phyloP scores from a whole-genome alignment of 1,140 invertebrate species.

The Coptotermes formosanus region DNA sequence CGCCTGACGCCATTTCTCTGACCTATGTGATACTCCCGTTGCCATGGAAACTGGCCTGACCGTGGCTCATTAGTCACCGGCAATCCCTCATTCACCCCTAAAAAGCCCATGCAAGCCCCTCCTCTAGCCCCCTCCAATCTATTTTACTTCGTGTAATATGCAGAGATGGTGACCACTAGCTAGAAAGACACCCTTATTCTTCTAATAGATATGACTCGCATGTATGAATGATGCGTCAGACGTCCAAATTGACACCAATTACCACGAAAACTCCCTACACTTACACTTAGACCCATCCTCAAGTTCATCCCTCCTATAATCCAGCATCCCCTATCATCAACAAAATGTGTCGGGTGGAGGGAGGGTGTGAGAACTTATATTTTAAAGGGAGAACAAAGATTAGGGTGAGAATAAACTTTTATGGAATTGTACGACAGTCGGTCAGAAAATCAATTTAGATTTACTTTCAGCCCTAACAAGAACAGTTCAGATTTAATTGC shows the following conservation, averaged over 20 bases:
- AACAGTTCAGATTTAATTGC: too few species aligned
- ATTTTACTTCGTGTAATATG: conserved; percentile 29
- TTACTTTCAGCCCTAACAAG: too few species aligned
- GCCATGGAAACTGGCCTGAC: conserved; percentile 24
- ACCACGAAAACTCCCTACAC: conserved; percentile 62
- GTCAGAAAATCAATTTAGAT: too few species aligned
- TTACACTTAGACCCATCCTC: conserved; percentile 1
- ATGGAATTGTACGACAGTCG: not conserved
- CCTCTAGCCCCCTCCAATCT: not conserved
- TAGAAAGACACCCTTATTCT: conserved; percentile 39
- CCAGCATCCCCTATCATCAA: conserved; percentile 9
- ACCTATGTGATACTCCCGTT: not conserved
- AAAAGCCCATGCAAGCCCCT: conserved; percentile 5
- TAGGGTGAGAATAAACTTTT: not conserved
- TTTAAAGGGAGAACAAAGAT: conserved; percentile 16
- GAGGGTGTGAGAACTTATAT: not conserved
- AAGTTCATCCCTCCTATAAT: conserved; percentile 5
- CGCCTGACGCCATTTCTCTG: not conserved
- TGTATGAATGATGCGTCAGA: conserved; percentile 42
- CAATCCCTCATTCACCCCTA: conserved; percentile 28
- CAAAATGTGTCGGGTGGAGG: not conserved
- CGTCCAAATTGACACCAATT: conserved; percentile 68
- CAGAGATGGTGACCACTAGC: conserved; percentile 23
- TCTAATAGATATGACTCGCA: conserved; percentile 46
- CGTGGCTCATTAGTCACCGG: conserved; percentile 25